Base-by-base conservation (phyloP, 2,888 invertebrate species). In the Coelinius sp. region DNA sequence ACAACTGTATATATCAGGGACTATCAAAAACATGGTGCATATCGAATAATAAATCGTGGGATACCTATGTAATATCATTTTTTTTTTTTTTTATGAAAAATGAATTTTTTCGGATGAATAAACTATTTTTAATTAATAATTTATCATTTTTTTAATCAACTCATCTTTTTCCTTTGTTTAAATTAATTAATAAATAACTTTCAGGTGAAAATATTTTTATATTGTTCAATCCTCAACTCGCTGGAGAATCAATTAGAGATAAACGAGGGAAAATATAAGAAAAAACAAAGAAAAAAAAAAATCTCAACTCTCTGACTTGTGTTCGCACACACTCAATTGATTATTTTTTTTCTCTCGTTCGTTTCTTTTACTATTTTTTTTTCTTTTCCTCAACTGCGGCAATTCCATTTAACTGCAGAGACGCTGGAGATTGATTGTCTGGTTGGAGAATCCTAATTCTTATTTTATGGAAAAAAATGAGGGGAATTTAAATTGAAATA, bases 331-430 rank as follows among this genome's bases (percentile, higher is more conserved):
- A 10, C 59, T 35, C 59, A 35, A 8, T n/a, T 41, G 41, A 8
- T n/a, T 41, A n/a, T 52, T 24, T 53, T 53, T 53, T 53, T 53
- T 52, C n/a, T n/a, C 41, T 35, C 35, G 10, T 52, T 22, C 6
- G 2, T 10, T 25, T 27, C 14, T 53, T 56, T 56, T 56, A 12
- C 12, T 14, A 5, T 7, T 14, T n/a, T n/a, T 17, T 1, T 27
- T 27, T 27, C n/a, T 56, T 56, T 56, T 27, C 2, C 31, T 31
- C 31, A 8, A n/a, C 17, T 20, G 46, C n/a, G 46, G 46, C 46
- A 56, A 59, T 27, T 59, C 35, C 59, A 59, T 59, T 59, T 59
- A 59, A 59, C n/a, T n/a, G n/a, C n/a, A n/a, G n/a, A n/a, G n/a
- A n/a, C 59, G 10, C 35, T 20, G 59, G n/a, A 59, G 59, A 59